A percentile compares a stretch with the other conserved stretches of the same genome.
These are phyloP conservation scores for Crepidodera aurea DNA, from an alignment of 2,888 invertebrate genomes.

Conservation along the genomic window DNA sequence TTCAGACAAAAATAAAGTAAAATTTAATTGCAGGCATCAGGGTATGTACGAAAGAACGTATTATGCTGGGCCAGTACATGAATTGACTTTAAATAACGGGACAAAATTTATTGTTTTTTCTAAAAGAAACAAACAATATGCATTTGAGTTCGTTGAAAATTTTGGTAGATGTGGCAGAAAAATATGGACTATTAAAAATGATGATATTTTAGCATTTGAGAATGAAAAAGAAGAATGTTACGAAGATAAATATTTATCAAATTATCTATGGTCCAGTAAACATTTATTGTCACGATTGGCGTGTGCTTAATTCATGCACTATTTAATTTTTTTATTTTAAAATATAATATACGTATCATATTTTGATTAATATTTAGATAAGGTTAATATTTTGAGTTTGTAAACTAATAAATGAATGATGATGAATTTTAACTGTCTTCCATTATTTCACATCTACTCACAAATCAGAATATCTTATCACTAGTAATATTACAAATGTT, in stretches of 20 bases:
- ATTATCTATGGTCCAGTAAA: too few relatives aligned
- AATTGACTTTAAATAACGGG: background rate
- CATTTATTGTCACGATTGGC: too few relatives aligned
- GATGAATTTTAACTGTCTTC: too few relatives aligned
- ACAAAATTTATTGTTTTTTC: background rate
- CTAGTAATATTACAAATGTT: too few relatives aligned
- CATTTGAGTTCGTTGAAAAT: background rate
- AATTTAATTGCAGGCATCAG: background rate
- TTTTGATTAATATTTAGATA: too few relatives aligned
- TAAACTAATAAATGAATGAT: too few relatives aligned
- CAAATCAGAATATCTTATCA: too few relatives aligned
- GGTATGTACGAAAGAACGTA: background rate
- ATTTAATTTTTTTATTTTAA: too few relatives aligned
- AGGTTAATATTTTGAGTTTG: too few relatives aligned
- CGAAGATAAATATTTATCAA: background rate
- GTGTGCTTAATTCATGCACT: too few relatives aligned
- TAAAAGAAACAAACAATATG: background rate
- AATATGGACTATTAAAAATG: background rate
- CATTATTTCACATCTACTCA: too few relatives aligned
- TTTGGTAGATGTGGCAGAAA: background rate
- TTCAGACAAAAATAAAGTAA: background rate
- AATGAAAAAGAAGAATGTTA: background rate
- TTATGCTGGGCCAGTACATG: background rate
- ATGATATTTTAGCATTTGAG: constrained; percentile 1
- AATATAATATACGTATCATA: too few relatives aligned